A percentile compares a stretch with the other conserved stretches of the same genome.
Evolutionary conservation across 2,113 vertebrate species (phyloP).

Genomic region (Muntiacus muntjak): DNA sequence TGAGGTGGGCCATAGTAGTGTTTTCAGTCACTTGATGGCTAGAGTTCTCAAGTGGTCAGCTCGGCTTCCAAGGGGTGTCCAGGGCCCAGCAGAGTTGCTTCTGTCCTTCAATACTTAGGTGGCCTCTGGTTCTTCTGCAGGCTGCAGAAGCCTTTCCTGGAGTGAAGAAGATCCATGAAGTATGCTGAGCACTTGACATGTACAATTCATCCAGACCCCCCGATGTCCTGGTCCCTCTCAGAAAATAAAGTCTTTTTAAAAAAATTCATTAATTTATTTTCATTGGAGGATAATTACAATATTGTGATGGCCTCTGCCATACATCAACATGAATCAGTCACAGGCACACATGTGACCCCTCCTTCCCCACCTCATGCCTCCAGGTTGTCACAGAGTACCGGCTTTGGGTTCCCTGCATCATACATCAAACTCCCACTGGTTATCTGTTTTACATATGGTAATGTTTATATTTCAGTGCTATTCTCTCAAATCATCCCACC

Average conservation of each 20-base stretch:
- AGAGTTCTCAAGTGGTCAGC: no score
- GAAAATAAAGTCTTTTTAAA: background rate
- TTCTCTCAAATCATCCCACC: background rate
- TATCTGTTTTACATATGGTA: background rate
- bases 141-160: background rate
- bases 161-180: accelerated
- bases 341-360: background rate
- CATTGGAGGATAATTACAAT: background rate
- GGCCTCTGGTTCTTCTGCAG: background rate
- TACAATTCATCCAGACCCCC: accelerated
- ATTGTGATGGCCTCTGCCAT: background rate
- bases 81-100: background rate
- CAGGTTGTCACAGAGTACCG: background rate
- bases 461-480: background rate
- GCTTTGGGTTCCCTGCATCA: background rate
- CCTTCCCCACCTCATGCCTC: background rate
- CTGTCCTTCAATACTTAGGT: accelerated
- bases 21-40: background rate
- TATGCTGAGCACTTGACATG: background rate
- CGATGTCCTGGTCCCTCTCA: background rate
- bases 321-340: background rate
- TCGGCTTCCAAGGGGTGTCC: background rate
- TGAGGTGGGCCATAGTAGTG: background rate
- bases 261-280: background rate
- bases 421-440: background rate